Conservation (phyloP, 2,888 invertebrate genomes). For the Agonopterix subpropinquella region DNA sequence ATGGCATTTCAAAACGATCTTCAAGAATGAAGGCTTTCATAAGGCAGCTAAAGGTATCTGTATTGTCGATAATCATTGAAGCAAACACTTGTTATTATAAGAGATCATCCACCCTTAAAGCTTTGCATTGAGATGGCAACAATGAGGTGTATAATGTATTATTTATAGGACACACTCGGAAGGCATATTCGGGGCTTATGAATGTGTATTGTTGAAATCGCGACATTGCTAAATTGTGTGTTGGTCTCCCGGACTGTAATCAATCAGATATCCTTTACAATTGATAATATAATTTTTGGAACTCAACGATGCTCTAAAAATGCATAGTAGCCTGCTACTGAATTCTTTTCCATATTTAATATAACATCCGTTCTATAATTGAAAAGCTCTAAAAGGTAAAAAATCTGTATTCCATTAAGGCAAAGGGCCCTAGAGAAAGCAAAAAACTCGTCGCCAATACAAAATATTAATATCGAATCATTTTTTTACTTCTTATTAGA, state of each 20-base stretch:
- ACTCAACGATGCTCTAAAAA: no score
- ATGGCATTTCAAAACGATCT: background rate
- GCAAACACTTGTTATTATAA: slow-evolving; percentile 77
- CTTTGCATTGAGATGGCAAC: slow-evolving; percentile 58
- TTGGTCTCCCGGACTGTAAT: slow-evolving; percentile 35
- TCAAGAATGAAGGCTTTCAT: slow-evolving; percentile 48
- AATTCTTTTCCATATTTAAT: background rate
- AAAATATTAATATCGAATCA: slow-evolving; percentile 46
- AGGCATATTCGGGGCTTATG: slow-evolving; percentile 60
- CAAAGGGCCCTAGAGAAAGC: background rate
- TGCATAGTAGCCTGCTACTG: background rate
- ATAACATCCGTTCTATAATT: background rate
- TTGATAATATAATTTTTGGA: slow-evolving; percentile 19
- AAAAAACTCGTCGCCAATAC: slow-evolving; percentile 28
- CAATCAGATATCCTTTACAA: slow-evolving; percentile 55
- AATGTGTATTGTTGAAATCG: slow-evolving; percentile 36
- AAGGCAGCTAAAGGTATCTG: slow-evolving; percentile 69
- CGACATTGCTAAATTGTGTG: slow-evolving; percentile 46
- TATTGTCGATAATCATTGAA: slow-evolving; percentile 75
- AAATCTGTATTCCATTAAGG: background rate
- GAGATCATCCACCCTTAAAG: slow-evolving; percentile 75
- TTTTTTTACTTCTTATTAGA: slow-evolving; percentile 43
- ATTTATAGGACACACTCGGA: slow-evolving; percentile 72
- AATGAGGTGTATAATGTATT: slow-evolving; percentile 71
- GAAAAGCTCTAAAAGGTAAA: background rate